Evolutionary conservation across 2,888 invertebrate species (phyloP).

Genomic region (Meganola albula): DNA sequence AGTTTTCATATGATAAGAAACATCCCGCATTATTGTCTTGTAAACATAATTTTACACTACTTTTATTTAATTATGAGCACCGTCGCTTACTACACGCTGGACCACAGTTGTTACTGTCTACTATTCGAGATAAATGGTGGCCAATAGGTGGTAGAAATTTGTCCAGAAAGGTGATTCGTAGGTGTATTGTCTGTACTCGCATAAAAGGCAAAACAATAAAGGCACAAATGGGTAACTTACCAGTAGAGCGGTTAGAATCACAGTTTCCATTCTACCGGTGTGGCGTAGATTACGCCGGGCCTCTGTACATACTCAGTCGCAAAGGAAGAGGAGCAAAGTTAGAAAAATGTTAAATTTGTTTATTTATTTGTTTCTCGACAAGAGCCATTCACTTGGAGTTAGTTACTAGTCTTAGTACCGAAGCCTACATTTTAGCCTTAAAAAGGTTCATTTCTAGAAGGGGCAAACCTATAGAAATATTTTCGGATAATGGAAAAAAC

Average conservation of each 20-base stretch:
- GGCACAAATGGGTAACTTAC: slow-evolving; percentile 2
- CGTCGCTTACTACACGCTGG: slow-evolving; percentile 1
- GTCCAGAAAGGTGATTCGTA: slow-evolving; percentile 1
- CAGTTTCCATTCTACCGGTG: neutral
- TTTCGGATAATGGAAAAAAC: neutral
- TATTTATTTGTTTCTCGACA: neutral
- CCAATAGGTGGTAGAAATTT: slow-evolving; percentile 2
- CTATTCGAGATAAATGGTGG: slow-evolving; percentile 6
- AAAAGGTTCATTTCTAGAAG: slow-evolving; percentile 3
- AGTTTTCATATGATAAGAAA: slow-evolving; percentile 5
- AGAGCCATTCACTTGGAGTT: neutral
- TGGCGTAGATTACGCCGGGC: slow-evolving; percentile 1
- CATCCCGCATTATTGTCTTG: slow-evolving; percentile 5
- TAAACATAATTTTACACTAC: slow-evolving; percentile 2
- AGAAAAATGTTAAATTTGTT: neutral
- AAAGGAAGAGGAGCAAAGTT: neutral
- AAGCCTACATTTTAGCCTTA: neutral
- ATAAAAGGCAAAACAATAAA: slow-evolving; percentile 1
- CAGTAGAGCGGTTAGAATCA: neutral
- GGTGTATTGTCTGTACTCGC: slow-evolving; percentile 1
- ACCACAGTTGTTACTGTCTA: slow-evolving; percentile 4
- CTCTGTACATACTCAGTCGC: neutral
- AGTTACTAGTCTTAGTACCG: neutral
- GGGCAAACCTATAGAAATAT: slow-evolving; percentile 2
- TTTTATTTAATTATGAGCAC: slow-evolving; percentile 4